Evolutionary conservation across 1,140 invertebrate genomes (phyloP), one percentile per base, ranked within the genome.

Genomic region (Macrotrachela quadricornifera): DNA sequence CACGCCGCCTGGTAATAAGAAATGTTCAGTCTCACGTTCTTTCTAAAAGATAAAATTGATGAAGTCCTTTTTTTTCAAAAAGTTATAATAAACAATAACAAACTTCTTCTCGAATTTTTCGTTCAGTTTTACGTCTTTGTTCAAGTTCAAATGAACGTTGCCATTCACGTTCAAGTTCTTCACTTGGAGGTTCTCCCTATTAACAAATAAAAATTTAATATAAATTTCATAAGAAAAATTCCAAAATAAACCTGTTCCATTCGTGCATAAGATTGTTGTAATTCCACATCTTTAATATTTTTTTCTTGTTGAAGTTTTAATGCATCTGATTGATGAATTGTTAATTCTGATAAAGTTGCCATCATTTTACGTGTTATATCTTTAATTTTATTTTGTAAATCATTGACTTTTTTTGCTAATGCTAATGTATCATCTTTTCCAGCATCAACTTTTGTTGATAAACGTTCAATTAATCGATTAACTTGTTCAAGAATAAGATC

Each of bases 321-420:
- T 8, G 65, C 60, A 40, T 62, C 61, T 1, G 67, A 67, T 56
- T 69, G 66, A 21, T 67, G 62, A 65, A 71, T 70, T 17, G 68
- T 67, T 43, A 71, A 58, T 57, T 71, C 69, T 4, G 69, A 65
- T 14, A 69, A 64, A 48, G 62, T 56, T 1, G 67, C 64, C 67
- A 68, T 70, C 65, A 70, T 68, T 50, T 69, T 68, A 15, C 65
- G 59, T 8, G 67, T 70, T 8, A 42, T 48, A 36, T 54, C 46
- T 55, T 69, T 70, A 45, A 70, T 68, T 49, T 59, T 63, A 8
- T 59, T 57, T 58, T 69, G 67, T 6, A 68, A 52, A 42, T 61
- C 60, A 59, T 70, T 70, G 59, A 71, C 67, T 58, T 60, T 65
- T 55, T 71, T 70, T 36, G 68, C 69, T 46, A 70, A 60, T 46